Evolutionary conservation across 2,888 invertebrate species (phyloP).

Genomic region (Micropterix aruncella): DNA sequence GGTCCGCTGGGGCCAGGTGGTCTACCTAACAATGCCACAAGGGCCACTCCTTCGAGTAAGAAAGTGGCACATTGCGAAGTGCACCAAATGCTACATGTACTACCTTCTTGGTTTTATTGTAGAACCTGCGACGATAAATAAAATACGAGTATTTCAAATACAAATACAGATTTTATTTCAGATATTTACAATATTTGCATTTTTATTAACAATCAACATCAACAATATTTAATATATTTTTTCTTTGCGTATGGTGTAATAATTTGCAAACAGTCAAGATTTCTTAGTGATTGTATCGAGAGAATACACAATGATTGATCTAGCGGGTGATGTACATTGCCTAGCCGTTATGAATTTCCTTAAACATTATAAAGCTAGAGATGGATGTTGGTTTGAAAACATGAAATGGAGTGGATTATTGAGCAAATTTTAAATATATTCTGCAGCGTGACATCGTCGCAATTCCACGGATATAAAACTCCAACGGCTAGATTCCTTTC

Average conservation of each 20-base stretch:
- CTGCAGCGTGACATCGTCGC: neutral
- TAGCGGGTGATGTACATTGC: neutral
- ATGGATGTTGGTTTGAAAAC: too few relatives aligned
- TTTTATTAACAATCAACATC: conserved; percentile 69
- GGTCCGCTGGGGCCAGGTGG: too few relatives aligned
- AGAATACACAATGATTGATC: neutral
- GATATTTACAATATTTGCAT: conserved; percentile 64
- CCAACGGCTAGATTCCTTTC: too few relatives aligned
- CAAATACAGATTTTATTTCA: conserved; percentile 55
- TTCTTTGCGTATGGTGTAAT: conserved; percentile 33
- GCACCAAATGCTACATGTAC: too few relatives aligned
- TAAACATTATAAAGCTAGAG: neutral
- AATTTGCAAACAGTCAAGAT: conserved; percentile 27
- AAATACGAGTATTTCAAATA: conserved; percentile 35
- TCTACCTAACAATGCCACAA: too few relatives aligned
- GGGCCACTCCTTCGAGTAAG: too few relatives aligned
- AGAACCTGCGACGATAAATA: too few relatives aligned
- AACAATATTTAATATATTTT: conserved; percentile 51
- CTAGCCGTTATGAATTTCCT: neutral
- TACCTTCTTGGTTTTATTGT: too few relatives aligned
- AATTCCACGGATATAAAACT: too few relatives aligned
- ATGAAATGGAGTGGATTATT: neutral
- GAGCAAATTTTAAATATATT: neutral
- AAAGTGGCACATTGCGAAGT: too few relatives aligned
- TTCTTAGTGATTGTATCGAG: neutral